These are phyloP conservation scores for Campylomormyrus tamandua DNA, from an alignment of 2,113 vertebrate genomes.

Conservation along the genomic window DNA sequence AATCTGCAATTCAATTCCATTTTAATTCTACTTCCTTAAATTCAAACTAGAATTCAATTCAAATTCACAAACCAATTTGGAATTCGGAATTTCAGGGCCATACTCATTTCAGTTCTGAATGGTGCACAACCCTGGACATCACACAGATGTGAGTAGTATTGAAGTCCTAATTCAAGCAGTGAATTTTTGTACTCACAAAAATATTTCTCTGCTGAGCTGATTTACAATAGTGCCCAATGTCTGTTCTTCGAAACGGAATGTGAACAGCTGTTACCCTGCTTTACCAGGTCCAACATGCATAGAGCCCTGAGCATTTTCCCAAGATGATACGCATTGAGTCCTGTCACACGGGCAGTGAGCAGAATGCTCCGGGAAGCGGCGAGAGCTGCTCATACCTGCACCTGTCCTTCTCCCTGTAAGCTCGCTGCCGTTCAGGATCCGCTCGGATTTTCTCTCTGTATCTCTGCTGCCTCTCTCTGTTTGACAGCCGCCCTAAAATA, in stretches of 20 bases:
- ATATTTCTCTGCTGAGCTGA: neutral
- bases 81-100: conserved; percentile 9
- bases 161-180: neutral
- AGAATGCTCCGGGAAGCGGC: neutral
- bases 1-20: neutral
- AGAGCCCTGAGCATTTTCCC: neutral
- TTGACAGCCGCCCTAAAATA: conserved; percentile 17
- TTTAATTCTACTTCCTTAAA: neutral
- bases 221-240: neutral
- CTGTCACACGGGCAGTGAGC: neutral
- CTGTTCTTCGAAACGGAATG: neutral
- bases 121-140: neutral
- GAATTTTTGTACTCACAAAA: neutral
- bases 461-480: conserved; percentile 27
- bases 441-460: conserved; percentile 34
- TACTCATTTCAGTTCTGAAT: neutral
- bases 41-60: neutral
- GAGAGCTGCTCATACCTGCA: conserved; percentile 22
- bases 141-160: neutral
- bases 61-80: neutral
- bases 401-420: conserved; percentile 35
- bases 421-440: conserved; percentile 29
- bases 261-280: neutral
- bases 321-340: neutral
- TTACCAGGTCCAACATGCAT: neutral